Conservation (phyloP, 2,888 invertebrate genomes). For the Malacosoma neustria region DNA sequence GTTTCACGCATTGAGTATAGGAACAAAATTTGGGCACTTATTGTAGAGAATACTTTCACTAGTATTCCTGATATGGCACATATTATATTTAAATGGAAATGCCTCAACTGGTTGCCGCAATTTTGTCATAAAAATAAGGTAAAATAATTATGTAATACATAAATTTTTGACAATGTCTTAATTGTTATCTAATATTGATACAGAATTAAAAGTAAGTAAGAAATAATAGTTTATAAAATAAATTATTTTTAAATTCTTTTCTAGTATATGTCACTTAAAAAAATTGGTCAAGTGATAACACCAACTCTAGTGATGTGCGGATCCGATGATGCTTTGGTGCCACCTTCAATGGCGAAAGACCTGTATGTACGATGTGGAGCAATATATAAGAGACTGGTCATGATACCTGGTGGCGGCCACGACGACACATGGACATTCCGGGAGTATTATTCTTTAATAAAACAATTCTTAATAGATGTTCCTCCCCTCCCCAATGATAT, state of each 20-base stretch:
- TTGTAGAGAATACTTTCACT: conserved; percentile 97
- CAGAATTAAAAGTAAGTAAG: conserved; percentile 97
- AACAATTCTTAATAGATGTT: conserved; percentile 61
- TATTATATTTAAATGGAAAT: conserved; percentile 83
- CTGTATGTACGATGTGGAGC: conserved; percentile 85
- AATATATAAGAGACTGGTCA: conserved; percentile 82
- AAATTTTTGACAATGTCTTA: not conserved
- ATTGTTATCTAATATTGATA: no score
- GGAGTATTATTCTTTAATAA: conserved; percentile 80
- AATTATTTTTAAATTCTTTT: conserved; percentile 24
- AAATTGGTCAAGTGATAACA: conserved; percentile 81
- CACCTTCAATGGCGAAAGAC: conserved; percentile 91
- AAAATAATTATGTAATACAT: conserved; percentile 10
- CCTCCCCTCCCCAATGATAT: conserved; percentile 41
- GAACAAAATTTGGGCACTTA: conserved; percentile 87
- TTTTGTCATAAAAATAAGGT: conserved; percentile 95
- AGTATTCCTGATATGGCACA: conserved; percentile 95
- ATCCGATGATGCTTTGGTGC: conserved; percentile 89
- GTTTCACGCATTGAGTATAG: conserved; percentile 84
- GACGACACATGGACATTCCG: conserved; percentile 96
- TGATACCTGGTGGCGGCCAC: conserved; percentile 90
- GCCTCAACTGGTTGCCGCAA: conserved; percentile 84
- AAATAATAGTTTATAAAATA: conserved; percentile 4
- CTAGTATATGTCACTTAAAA: conserved; percentile 83
- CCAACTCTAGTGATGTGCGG: conserved; percentile 94